Evolutionary conservation across 2,888 invertebrate species (phyloP).

Genomic region (Drosophila acutilabella): DNA sequence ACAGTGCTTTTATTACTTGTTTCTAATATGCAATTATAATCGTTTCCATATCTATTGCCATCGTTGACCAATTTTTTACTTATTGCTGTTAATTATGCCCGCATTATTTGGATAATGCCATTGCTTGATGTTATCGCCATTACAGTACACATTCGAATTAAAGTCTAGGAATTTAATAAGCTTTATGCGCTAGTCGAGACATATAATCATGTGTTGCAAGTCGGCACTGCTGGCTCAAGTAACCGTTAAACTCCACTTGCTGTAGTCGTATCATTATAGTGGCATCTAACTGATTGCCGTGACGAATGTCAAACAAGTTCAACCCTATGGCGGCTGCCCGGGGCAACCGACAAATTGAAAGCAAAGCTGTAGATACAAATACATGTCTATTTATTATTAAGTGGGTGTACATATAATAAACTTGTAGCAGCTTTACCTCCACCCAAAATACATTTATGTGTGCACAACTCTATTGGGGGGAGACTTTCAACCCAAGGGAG

Average conservation of each 20-base stretch:
- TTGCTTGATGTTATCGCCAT: background rate
- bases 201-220: conserved; percentile 21
- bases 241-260: conserved; percentile 15
- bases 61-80: conserved; percentile 44
- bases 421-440: background rate
- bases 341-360: conserved; percentile 63
- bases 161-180: conserved; percentile 62
- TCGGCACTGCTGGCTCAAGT: conserved; percentile 1
- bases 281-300: conserved; percentile 53
- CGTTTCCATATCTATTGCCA: conserved; percentile 44
- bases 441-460: background rate
- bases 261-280: conserved; percentile 30
- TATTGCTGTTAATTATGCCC: conserved; percentile 66
- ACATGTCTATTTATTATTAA: conserved; percentile 48
- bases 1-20: background rate
- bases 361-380: conserved; percentile 32
- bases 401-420: conserved; percentile 22
- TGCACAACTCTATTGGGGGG: background rate
- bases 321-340: conserved; percentile 66
- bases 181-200: conserved; percentile 31
- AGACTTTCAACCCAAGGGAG: background rate
- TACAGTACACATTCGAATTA: conserved; percentile 11
- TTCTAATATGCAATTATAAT: conserved; percentile 53
- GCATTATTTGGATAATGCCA: conserved; percentile 50
- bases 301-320: conserved; percentile 72